Evolutionary conservation across 2,888 invertebrate species (phyloP), one percentile per base, ranked within the genome.

Genomic region (Mythimna impura): DNA sequence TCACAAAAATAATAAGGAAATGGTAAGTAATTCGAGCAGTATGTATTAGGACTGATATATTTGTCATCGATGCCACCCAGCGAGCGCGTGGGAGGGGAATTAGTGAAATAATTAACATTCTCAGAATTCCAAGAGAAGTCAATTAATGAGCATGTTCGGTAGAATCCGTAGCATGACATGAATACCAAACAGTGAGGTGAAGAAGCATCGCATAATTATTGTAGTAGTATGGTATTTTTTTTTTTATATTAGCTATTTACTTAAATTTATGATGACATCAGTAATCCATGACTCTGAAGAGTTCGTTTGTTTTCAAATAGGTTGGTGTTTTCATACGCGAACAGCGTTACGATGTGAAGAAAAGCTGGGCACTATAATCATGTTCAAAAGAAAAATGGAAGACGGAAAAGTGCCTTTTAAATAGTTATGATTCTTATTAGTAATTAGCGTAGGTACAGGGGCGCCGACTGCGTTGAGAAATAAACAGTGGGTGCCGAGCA

Each of bases 81-180:
- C 47, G 57, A 54, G 54, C 47, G 54, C 20, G 86, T 78, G 73
- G 80, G 84, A 69, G 75, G 17, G 10, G 64, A 76, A 80, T 82
- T 80, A 78, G 72, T 61, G 40, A 76, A 63, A 76, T 84, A 76
- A 76, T 80, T 78, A 78, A 69, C 70, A 76, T 81, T 81, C 84
- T 70, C 61, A 25, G 72, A 76, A 79, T 34, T 67, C 7, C 30
- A 9, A 47, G 58, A 58, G 25, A 22, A 40, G 73, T 30, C 71
- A 76, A 76, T 78, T 79, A 73, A 76, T 68, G 34, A 62, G 60
- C 52, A 34, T 65, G 62, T 67, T 70, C 40, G 54, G 68, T 43
- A 64, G 62, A 68, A 55, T 9, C 52, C 52, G 64, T 55, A 55
- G 61, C 70, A 36, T 9, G 20, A 60, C 30, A 12, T 17, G 30